Evolutionary conservation across 23 tunicate species (phyloP).

Genomic region (Ascidia mentula): DNA sequence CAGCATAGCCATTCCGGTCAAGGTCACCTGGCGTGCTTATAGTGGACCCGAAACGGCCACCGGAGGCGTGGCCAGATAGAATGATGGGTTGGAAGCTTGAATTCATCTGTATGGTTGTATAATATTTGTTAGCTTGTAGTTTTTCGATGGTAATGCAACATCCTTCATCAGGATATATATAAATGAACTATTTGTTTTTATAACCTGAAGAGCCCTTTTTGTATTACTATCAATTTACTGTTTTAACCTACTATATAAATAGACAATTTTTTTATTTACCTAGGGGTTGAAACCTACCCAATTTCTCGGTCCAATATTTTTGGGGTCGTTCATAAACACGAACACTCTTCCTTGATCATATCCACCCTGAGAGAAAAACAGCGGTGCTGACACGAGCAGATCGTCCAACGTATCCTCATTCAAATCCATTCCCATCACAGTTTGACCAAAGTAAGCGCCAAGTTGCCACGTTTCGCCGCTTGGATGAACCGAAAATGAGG

Average conservation of each 20-base stretch:
- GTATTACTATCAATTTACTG: no score
- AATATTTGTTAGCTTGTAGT: no score
- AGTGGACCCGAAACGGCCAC: not conserved
- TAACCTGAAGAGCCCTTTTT: no score
- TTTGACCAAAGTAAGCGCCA: conserved; percentile 40
- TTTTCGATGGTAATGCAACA: no score
- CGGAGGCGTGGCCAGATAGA: not conserved
- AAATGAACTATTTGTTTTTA: no score
- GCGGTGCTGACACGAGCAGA: conserved; percentile 37
- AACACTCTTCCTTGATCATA: conserved; percentile 39
- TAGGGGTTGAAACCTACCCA: conserved; percentile 22
- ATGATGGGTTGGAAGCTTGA: not conserved
- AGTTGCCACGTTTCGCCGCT: conserved; percentile 28
- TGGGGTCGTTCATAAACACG: conserved; percentile 27
- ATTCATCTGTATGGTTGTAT: not conserved
- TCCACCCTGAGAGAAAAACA: conserved; percentile 15
- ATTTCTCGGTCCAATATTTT: conserved; percentile 2
- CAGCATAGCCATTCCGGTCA: not conserved
- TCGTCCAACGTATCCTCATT: conserved; percentile 25
- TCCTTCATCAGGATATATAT: no score
- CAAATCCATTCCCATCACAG: conserved; percentile 8
- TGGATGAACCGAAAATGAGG: conserved; percentile 16
- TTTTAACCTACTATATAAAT: no score
- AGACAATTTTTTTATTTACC: no score
- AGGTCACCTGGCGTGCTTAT: not conserved